Base-by-base conservation (phyloP, 2,888 invertebrate genomes). In the Tortrix viridana region DNA sequence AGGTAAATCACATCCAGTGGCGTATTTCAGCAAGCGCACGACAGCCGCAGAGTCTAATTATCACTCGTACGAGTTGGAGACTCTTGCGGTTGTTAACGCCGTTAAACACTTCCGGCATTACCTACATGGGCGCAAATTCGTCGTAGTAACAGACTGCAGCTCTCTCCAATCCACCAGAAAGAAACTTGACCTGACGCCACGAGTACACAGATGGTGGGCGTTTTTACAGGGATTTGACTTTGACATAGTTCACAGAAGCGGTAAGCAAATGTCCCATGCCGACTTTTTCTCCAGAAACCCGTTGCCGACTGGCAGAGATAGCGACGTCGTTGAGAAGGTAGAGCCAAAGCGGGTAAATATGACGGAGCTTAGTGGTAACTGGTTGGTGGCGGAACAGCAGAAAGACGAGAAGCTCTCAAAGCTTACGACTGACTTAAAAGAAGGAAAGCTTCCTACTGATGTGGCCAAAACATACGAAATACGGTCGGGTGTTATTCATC, bases 131-230 rank as follows among this genome's bases (percentile, higher is more conserved):
- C 0, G 26, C 26, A 26, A 26, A 26, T 26, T 26, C 3, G 26
- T 26, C 26, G 26, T 26, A 26, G 26, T 26, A 26, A 56, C 47
- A 0, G 56, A 56, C 7, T 56, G 56, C 37, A 56, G 37, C 20
- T 37, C 47, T 14, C 37, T 56, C 0, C 47, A 48, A 22, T 23
- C 56, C 1, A 47, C 56, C 0, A 12, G 37, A 16, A 37, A 6
- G 2, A 56, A 47, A 12, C 1, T 38, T 1, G 56, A 48, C 12
- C 16, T 56, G 3, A 56, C 56, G 3, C 47, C 56, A 0, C 20
- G 56, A 1, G 56, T 48, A 2, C 56, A 56, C 16, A 37, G 56
- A 14, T 56, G 56, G 56, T 56, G 56, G 47, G 37, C 22, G 3
- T 56, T 48, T 9, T 32, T 57, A 0, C 56, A 57, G 19, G 19